phyloP scores from a whole-genome alignment of 2,797 vertebrate genomes.

The Rallus crepitans region DNA sequence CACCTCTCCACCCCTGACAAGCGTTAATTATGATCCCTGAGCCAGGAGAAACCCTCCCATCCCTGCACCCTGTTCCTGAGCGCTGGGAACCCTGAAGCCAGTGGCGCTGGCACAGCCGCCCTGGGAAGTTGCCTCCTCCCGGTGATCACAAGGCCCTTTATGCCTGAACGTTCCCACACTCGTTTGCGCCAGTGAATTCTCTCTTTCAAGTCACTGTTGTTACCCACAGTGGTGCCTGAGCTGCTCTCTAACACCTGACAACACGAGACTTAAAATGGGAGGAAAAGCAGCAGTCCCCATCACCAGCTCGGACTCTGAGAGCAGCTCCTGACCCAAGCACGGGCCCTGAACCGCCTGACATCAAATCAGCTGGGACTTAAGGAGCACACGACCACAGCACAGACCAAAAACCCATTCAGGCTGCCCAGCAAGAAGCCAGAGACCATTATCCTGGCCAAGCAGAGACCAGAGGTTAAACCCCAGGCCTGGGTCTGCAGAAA shows the following conservation, averaged over 20 bases:
- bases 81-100: not conserved
- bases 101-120: not conserved
- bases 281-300: not conserved
- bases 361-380: not conserved
- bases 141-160: not conserved
- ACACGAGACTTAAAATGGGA: accelerated
- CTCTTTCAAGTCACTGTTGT: accelerated
- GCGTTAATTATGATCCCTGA: not conserved
- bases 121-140: not conserved
- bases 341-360: accelerated
- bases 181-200: accelerated
- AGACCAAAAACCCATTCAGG: accelerated
- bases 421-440: not conserved
- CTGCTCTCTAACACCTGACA: no score
- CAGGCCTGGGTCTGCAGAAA: not conserved
- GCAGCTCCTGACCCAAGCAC: accelerated
- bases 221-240: not conserved
- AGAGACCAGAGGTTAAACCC: not conserved
- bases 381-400: accelerated
- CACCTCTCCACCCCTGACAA: not conserved
- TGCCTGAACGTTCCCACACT: not conserved
- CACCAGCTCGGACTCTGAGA: accelerated
- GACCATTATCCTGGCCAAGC: accelerated
- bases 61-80: not conserved
- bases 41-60: not conserved